phyloP scores from a whole-genome alignment of 1,140 invertebrate species.

The Heliothis subflexa region DNA sequence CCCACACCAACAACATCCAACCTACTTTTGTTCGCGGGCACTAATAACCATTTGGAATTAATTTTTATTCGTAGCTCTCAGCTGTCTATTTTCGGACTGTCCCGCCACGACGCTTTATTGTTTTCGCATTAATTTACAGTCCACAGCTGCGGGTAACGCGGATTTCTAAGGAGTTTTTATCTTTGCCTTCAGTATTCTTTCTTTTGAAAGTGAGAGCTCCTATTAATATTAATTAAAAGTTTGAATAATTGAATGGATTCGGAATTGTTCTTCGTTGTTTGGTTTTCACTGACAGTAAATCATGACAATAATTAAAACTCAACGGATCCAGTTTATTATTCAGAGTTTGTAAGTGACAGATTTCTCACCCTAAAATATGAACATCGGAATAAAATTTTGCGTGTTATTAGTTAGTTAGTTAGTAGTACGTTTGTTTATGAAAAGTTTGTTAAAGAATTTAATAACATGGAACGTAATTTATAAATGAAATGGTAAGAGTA shows the following conservation, averaged over 20 bases:
- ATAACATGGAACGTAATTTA: background rate
- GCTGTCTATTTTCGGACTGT: constrained; percentile 75
- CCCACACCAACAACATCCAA: constrained; percentile 69
- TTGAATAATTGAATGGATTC: constrained; percentile 85
- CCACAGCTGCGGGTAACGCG: constrained; percentile 79
- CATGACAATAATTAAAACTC: constrained; percentile 82
- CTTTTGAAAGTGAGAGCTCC: constrained; percentile 83
- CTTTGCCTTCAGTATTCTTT: constrained; percentile 79
- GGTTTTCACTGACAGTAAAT: constrained; percentile 73
- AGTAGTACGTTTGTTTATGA: background rate
- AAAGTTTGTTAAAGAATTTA: constrained; percentile 2
- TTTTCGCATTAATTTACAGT: constrained; percentile 84
- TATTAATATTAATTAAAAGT: constrained; percentile 86
- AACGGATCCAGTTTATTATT: constrained; percentile 71
- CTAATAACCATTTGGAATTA: constrained; percentile 81
- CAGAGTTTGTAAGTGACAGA: constrained; percentile 67
- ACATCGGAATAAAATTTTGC: constrained; percentile 38
- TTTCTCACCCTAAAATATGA: constrained; percentile 52
- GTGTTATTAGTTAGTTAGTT: too few species aligned
- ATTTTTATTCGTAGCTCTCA: constrained; percentile 74
- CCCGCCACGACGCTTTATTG: constrained; percentile 74
- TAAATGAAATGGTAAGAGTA: constrained; percentile 28
- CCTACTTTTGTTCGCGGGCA: constrained; percentile 72
- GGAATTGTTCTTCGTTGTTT: constrained; percentile 81
- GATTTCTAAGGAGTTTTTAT: constrained; percentile 85